These are phyloP conservation scores for Blastobasis lacticolella DNA, from an alignment of 2,888 invertebrate species.

Conservation along the genomic window DNA sequence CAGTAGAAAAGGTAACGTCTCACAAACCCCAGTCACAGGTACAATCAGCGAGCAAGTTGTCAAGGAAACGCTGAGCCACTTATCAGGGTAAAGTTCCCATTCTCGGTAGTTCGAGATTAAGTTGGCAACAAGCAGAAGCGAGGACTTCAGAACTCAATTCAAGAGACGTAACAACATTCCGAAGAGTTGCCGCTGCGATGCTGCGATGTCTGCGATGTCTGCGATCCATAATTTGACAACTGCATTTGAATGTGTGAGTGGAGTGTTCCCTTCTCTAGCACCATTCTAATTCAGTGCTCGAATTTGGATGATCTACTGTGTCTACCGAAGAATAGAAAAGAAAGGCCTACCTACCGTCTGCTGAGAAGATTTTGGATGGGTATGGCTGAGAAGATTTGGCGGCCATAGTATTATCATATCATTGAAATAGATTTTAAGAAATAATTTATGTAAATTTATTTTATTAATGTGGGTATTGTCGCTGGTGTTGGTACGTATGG, in stretches of 20 bases:
- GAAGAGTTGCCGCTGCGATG: not conserved
- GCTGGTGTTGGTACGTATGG: no score
- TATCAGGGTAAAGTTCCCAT: not conserved
- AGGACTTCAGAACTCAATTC: not conserved
- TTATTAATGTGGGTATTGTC: no score
- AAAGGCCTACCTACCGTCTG: no score
- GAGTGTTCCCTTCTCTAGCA: constrained; percentile 77
- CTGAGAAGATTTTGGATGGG: no score
- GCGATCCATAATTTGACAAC: constrained; percentile 70
- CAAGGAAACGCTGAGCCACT: not conserved
- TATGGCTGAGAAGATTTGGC: no score
- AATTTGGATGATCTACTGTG: constrained; percentile 39
- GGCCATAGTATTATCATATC: no score
- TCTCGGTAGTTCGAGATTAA: not conserved
- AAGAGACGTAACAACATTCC: not conserved
- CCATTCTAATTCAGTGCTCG: constrained; percentile 80
- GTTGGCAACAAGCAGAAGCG: constrained; percentile 2
- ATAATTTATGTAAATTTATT: no score
- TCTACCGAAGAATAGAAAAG: not conserved
- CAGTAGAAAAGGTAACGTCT: no score
- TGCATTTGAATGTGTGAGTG: constrained; percentile 80
- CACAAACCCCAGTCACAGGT: no score
- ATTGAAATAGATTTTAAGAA: no score
- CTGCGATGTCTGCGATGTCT: not conserved
- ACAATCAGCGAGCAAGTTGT: not conserved